Percentiles rank a stretch among this genome's conserved stretches.
Evolutionary conservation across 2,113 vertebrate species (phyloP).

Genomic region (Cavia aperea): DNA sequence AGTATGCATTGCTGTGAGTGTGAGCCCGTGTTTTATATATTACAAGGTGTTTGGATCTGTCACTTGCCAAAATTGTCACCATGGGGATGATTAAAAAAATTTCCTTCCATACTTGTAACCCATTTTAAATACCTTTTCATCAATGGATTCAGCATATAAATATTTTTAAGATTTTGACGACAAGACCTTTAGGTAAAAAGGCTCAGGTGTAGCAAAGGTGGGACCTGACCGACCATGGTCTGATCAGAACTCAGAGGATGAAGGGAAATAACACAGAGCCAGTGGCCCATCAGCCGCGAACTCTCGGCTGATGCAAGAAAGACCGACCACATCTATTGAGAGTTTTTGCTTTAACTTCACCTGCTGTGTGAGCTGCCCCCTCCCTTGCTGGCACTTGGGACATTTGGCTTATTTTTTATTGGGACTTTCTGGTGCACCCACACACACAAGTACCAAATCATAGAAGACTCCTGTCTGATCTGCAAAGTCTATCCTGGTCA

Average conservation of each 20-base stretch:
- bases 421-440: not conserved
- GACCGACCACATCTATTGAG: not conserved
- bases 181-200: not conserved
- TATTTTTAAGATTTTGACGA: rapidly evolving
- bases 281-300: rapidly evolving
- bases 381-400: not conserved
- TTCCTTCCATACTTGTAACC: not conserved
- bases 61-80: not conserved
- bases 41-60: not conserved
- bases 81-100: not conserved
- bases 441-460: rapidly evolving
- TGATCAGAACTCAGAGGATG: rapidly evolving
- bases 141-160: too few species aligned
- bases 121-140: not conserved
- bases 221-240: rapidly evolving
- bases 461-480: not conserved
- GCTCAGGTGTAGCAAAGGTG: too few species aligned
- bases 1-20: too few species aligned
- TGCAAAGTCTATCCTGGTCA: rapidly evolving
- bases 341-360: not conserved
- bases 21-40: not conserved
- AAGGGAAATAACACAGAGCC: rapidly evolving
- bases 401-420: not conserved
- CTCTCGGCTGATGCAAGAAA: too few species aligned
- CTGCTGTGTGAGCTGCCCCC: rapidly evolving